Base-by-base conservation (phyloP, 2,797 vertebrate genomes). In the Chaunax sp. region DNA sequence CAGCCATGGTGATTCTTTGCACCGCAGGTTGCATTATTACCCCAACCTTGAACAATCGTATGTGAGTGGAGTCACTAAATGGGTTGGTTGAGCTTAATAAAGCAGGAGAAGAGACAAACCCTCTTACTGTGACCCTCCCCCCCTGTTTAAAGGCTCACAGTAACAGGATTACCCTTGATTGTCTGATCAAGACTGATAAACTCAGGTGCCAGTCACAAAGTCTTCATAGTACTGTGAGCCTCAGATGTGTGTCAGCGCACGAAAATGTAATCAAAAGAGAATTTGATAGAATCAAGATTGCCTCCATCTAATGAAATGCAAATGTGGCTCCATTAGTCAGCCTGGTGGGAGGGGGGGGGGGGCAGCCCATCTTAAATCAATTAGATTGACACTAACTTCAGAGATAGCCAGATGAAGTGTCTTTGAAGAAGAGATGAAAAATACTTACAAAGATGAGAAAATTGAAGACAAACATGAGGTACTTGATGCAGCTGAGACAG, bases 381-480 rank as follows among this genome's bases (percentile, higher is more conserved):
- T 87, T 81, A 79, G 54, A 80, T 43, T 80, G 83, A 87, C 81
- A 55, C 57, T 28, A 81, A 82, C 84, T 84, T 81, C 76, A 72
- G 75, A 83, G 77, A 74, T 41, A 16, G 78, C 30, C 55, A 59
- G 64, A 81, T 72, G 54, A 65, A 78, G 70, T 28, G 64, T 59
- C 64, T 72, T 77, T 63, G 54, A 82, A 57, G 67, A 44, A 71
- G 64, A 63, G 64, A 61, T 43, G 66, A 68, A 53, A 77, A 84
- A 84, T 91, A 97, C 97, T 97, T 88, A 98, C 96, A 85, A 97
- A 97, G 79, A 98, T 96, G 84, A 98, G 95, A 91, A 98, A 96
- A 89, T 98, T 98, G 92, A 98, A 97, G 90, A 97, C 94, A 77
- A 98, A 96, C 96, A 97, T 97, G 90, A 98, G 93, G 79, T 97